Percentiles rank a stretch among this genome's conserved stretches.
Conservation (phyloP, 2,888 invertebrate species). For the Myopa tessellatipennis region DNA sequence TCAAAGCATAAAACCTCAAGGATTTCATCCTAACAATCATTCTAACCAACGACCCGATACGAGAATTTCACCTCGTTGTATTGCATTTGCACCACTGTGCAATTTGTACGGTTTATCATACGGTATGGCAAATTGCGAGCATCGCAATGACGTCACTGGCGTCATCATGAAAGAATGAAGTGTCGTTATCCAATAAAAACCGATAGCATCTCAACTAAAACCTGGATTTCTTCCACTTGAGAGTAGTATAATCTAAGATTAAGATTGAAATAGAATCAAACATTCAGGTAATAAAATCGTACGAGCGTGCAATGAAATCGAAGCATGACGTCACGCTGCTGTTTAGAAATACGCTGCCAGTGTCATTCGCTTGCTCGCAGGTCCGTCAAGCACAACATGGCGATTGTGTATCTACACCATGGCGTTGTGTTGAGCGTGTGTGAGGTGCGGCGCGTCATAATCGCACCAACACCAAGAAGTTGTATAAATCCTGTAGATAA, state of each 20-base stretch:
- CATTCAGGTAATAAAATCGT: too few relatives aligned
- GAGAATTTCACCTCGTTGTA: too few relatives aligned
- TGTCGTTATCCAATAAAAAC: too few relatives aligned
- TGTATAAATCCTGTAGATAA: too few relatives aligned
- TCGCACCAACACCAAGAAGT: conserved; percentile 42
- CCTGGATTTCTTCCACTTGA: conserved; percentile 1
- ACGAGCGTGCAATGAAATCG: background rate
- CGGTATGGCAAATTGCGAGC: background rate
- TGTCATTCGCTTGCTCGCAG: conserved; percentile 4
- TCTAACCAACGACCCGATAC: too few relatives aligned
- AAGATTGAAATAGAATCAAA: too few relatives aligned
- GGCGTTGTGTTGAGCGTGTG: conserved; percentile 32
- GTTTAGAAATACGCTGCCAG: background rate
- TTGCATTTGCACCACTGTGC: conserved; percentile 41
- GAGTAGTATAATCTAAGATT: background rate
- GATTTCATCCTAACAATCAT: too few relatives aligned
- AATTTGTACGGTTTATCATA: background rate
- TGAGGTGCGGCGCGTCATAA: conserved; percentile 49
- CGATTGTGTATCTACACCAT: conserved; percentile 32
- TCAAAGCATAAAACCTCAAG: too few relatives aligned
- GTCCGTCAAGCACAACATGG: conserved; percentile 8
- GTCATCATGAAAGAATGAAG: background rate
- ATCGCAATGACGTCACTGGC: conserved; percentile 33
- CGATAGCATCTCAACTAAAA: background rate
- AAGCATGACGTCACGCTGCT: conserved; percentile 29